These are phyloP conservation scores for Caretta caretta DNA, from an alignment of 2,113 vertebrate species.

Conservation along the genomic window DNA sequence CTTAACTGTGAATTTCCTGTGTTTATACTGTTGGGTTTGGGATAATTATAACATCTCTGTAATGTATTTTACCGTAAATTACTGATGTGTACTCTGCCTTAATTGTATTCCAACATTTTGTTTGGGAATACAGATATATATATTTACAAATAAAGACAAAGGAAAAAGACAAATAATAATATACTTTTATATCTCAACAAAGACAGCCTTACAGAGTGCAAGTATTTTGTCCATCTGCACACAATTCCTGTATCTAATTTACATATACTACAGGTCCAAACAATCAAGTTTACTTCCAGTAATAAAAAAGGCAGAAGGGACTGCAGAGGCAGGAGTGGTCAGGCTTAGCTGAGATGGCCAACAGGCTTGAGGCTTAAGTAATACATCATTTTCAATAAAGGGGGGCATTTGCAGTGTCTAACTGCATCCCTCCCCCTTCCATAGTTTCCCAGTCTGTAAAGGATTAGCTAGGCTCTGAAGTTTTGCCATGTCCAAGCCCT, in stretches of 20 bases:
- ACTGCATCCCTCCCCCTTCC: not conserved
- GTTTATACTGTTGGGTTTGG: too few relatives aligned
- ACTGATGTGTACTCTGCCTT: not conserved
- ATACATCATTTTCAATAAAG: not conserved
- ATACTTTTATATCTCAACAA: not conserved
- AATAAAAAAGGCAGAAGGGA: not conserved
- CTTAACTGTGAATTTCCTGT: not conserved
- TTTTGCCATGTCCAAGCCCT: not conserved
- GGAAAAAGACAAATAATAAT: not conserved
- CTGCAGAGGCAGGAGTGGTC: not conserved
- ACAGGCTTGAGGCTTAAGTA: not conserved
- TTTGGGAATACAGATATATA: too few relatives aligned
- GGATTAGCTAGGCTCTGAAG: constrained; percentile 48
- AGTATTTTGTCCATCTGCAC: accelerated
- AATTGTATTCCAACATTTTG: not conserved
- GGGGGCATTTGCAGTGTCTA: not conserved
- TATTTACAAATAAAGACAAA: not conserved
- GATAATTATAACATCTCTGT: not conserved
- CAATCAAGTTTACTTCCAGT: not conserved
- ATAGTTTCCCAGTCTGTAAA: not conserved
- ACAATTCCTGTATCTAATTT: not conserved
- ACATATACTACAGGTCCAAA: not conserved
- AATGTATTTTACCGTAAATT: not conserved
- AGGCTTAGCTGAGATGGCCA: not conserved
- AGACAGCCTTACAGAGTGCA: not conserved